Conservation (phyloP, 2,113 vertebrate genomes). For the Diphyllodes magnificus region DNA sequence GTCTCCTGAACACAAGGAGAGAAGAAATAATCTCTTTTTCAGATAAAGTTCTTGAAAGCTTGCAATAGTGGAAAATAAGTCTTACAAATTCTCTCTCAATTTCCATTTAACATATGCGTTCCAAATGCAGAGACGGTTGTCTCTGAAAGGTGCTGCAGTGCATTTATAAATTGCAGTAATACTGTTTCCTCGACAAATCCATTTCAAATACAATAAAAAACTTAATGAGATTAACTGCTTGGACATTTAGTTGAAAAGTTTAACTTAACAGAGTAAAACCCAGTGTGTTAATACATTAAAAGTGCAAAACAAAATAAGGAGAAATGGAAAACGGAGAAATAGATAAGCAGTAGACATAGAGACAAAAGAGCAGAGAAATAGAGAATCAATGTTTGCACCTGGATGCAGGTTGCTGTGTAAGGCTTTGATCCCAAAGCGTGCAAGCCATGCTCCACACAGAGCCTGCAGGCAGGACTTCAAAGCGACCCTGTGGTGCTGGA, state of each 20-base stretch:
- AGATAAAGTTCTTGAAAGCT: conserved; percentile 9
- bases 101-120: conserved; percentile 23
- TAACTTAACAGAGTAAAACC: background rate
- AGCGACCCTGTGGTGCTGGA: accelerated
- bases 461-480: background rate
- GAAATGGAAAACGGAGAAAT: background rate
- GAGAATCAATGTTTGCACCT: background rate
- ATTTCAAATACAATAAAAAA: conserved; percentile 30
- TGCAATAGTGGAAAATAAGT: conserved; percentile 9
- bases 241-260: background rate
- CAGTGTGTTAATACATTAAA: background rate
- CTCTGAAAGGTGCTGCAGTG: background rate
- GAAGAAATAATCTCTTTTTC: conserved; percentile 58
- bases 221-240: conserved; percentile 13
- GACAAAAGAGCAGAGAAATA: background rate
- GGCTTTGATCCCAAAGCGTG: background rate
- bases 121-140: background rate
- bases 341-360: background rate
- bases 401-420: background rate
- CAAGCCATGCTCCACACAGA: background rate
- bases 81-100: conserved; percentile 24
- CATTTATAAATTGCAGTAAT: conserved; percentile 12
- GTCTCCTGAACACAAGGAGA: background rate
- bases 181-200: conserved; percentile 19
- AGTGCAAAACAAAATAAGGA: background rate